Evolutionary conservation across 30 jellyfish, hydroid and myxozoan genomes (phyloP).

Genomic region (Clytia hemisphaerica): DNA sequence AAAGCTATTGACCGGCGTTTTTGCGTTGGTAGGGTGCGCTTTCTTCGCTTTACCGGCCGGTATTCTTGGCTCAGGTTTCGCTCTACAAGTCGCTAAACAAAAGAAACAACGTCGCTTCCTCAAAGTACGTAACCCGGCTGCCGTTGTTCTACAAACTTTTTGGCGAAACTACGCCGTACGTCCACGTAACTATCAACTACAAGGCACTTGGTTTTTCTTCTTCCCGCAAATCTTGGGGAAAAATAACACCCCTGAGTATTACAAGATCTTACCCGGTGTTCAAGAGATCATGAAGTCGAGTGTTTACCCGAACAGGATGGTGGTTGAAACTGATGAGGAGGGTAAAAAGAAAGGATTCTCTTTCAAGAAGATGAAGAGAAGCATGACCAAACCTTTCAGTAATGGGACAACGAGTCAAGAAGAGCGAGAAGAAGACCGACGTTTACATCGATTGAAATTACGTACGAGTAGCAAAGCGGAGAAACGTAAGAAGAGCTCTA

Average conservation of each 20-base stretch:
- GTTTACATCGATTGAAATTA: no score
- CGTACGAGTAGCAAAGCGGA: no score
- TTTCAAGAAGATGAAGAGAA: no score
- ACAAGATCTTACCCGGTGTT: no score
- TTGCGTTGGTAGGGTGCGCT: slow-evolving; percentile 86
- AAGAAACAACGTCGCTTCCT: slow-evolving; percentile 7
- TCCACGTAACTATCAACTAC: not conserved
- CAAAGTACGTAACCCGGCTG: slow-evolving; percentile 34
- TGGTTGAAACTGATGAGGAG: no score
- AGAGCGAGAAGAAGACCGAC: not conserved
- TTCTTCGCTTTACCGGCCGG: slow-evolving; percentile 96
- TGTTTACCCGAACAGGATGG: no score
- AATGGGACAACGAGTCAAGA: not conserved
- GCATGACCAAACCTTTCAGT: no score
- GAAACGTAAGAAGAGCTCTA: not conserved
- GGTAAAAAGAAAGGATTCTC: no score
- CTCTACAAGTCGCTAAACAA: slow-evolving; percentile 34
- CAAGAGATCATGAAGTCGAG: no score
- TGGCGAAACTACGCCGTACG: slow-evolving; percentile 27
- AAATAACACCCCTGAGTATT: no score
- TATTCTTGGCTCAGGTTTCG: slow-evolving; percentile 36
- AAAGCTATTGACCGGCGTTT: slow-evolving; percentile 67
- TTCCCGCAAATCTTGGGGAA: slow-evolving; percentile 1
- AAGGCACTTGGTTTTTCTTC: slow-evolving; percentile 24
- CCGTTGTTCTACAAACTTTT: slow-evolving; percentile 14